Evolutionary conservation across 1,140 invertebrate genomes (phyloP).

Genomic region (Drosophila sp.): DNA sequence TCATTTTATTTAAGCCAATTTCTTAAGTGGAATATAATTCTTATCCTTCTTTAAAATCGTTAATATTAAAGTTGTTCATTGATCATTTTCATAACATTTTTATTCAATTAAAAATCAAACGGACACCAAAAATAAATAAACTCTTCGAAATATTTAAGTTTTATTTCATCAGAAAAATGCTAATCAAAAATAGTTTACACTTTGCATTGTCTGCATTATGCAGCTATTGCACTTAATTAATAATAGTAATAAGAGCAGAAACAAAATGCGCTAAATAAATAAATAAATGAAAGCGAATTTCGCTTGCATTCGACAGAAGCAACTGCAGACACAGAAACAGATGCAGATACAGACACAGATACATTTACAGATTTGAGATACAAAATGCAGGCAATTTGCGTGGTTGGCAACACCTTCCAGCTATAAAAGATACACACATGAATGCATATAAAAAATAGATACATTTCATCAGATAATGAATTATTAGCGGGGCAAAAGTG

Average conservation of each 20-base stretch:
- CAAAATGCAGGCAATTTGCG: conserved; percentile 26
- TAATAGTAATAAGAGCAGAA: too few species aligned
- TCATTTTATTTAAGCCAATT: too few species aligned
- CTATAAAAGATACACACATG: conserved; percentile 24
- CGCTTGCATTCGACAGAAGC: conserved; percentile 19
- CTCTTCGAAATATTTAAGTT: too few species aligned
- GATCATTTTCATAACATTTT: too few species aligned
- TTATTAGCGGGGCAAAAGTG: conserved; percentile 64
- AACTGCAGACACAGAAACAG: conserved; percentile 10
- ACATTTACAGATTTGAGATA: conserved; percentile 3
- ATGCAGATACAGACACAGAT: conserved; percentile 15
- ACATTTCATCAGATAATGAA: conserved; percentile 70
- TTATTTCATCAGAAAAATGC: too few species aligned
- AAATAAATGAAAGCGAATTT: conserved; percentile 15
- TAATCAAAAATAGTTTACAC: conserved; percentile 69
- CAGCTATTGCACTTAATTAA: conserved; percentile 79
- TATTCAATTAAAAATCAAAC: too few species aligned
- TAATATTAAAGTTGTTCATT: too few species aligned
- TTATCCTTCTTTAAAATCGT: too few species aligned
- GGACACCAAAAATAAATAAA: too few species aligned
- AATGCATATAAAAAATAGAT: conserved; percentile 20
- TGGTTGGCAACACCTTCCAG: conserved; percentile 29
- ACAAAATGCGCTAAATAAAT: background rate
- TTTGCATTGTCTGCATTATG: conserved; percentile 60
- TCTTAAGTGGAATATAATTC: too few species aligned